These are phyloP conservation scores for Onychomys arenicola DNA, from an alignment of 2,797 vertebrate genomes.

Conservation along the genomic window DNA sequence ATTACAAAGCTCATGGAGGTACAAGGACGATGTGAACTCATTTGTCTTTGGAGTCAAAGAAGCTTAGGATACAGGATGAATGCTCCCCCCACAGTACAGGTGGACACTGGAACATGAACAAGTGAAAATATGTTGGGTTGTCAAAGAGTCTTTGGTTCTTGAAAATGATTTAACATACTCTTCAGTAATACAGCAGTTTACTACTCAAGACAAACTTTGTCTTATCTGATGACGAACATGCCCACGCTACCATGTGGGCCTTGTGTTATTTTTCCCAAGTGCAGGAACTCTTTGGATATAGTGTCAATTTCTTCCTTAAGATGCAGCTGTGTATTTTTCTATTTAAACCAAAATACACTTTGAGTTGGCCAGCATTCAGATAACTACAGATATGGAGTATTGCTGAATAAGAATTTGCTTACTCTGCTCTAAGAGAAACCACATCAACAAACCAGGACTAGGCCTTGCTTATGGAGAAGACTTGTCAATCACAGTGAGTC, in stretches of 20 bases:
- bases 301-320: slow-evolving; percentile 11
- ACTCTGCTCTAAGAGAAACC: neutral
- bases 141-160: neutral
- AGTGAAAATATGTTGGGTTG: neutral
- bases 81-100: neutral
- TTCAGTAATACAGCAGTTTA: neutral
- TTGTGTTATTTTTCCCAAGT: neutral
- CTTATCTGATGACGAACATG: neutral
- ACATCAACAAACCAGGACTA: neutral
- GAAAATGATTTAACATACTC: neutral
- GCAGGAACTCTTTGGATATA: neutral
- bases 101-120: neutral
- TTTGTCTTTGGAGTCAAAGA: slow-evolving; percentile 48
- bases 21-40: neutral
- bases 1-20: neutral
- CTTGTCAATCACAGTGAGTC: neutral
- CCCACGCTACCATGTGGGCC: neutral
- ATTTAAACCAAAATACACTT: neutral
- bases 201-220: neutral
- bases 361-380: neutral
- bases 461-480: neutral
- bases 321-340: neutral
- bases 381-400: neutral
- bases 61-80: neutral
- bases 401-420: neutral